phyloP scores from a whole-genome alignment of 2,888 invertebrate genomes.

The Heliconius erato region DNA sequence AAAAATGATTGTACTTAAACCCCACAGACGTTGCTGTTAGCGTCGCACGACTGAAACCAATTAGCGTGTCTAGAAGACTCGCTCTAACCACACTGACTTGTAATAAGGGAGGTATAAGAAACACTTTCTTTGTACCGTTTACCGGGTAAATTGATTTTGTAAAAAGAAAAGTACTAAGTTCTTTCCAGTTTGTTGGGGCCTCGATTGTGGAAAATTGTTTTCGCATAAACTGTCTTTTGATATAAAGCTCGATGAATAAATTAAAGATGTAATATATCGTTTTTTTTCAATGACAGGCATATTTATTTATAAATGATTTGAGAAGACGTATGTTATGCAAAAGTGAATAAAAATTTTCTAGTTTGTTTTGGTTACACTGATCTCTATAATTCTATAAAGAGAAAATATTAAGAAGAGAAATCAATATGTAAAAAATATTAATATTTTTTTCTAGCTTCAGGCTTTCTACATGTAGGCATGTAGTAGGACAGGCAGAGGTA shows the following conservation, averaged over 20 bases:
- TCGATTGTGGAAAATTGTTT: neutral
- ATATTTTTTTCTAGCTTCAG: neutral
- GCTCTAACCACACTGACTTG: constrained; percentile 52
- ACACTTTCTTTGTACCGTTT: constrained; percentile 39
- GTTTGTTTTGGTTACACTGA: no score
- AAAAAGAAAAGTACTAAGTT: constrained; percentile 8
- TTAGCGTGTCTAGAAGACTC: constrained; percentile 52
- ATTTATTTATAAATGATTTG: no score
- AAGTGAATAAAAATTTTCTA: no score
- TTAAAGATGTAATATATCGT: neutral
- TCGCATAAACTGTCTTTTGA: constrained; percentile 2
- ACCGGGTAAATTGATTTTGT: constrained; percentile 30
- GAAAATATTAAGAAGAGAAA: neutral
- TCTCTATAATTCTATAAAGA: no score
- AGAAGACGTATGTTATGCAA: no score
- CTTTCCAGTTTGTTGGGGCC: neutral
- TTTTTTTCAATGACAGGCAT: no score
- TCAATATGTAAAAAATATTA: neutral
- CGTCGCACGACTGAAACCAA: constrained; percentile 51
- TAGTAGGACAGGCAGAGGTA: no score
- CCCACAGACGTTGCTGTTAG: constrained; percentile 48
- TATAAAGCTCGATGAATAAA: neutral
- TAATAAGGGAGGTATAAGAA: constrained; percentile 51
- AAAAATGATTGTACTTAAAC: constrained; percentile 38
- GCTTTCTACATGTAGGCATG: neutral